Conservation (phyloP, 1,140 invertebrate genomes). For the Musca vetustissima region DNA sequence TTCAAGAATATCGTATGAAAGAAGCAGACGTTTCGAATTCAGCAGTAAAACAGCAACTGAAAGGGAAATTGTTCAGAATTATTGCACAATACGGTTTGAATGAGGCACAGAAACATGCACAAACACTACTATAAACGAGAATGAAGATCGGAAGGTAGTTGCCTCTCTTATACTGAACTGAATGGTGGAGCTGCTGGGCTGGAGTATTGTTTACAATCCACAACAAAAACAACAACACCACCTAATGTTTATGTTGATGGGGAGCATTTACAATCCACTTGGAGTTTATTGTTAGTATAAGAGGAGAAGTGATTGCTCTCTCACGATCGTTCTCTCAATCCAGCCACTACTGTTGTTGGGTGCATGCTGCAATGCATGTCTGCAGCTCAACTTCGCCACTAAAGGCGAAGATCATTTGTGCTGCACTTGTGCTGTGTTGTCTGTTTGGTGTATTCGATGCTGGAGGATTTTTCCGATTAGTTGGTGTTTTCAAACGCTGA, state of each 20-base stretch:
- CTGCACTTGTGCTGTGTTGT: too few species aligned
- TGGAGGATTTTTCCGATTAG: conserved; percentile 10
- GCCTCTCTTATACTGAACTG: not conserved
- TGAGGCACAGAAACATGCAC: not conserved
- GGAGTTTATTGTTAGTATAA: too few species aligned
- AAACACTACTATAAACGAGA: not conserved
- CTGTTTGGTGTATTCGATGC: too few species aligned
- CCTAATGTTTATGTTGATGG: too few species aligned
- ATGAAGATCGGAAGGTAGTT: not conserved
- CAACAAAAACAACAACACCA: not conserved
- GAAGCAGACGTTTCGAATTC: conserved; percentile 22
- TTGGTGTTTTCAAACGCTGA: conserved; percentile 10
- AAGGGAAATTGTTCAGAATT: conserved; percentile 27
- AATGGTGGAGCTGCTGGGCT: not conserved
- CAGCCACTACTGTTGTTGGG: too few species aligned
- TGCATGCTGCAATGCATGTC: too few species aligned
- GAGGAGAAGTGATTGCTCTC: too few species aligned
- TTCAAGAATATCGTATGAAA: not conserved
- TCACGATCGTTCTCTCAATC: too few species aligned
- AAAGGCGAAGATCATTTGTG: too few species aligned
- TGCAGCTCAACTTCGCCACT: too few species aligned
- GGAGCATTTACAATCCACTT: too few species aligned
- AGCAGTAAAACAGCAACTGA: conserved; percentile 25
- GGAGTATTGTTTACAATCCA: not conserved
- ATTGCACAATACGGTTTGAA: not conserved